Evolutionary conservation across 2,797 vertebrate species (phyloP).

Genomic region (Percopsis omiscomaycus): DNA sequence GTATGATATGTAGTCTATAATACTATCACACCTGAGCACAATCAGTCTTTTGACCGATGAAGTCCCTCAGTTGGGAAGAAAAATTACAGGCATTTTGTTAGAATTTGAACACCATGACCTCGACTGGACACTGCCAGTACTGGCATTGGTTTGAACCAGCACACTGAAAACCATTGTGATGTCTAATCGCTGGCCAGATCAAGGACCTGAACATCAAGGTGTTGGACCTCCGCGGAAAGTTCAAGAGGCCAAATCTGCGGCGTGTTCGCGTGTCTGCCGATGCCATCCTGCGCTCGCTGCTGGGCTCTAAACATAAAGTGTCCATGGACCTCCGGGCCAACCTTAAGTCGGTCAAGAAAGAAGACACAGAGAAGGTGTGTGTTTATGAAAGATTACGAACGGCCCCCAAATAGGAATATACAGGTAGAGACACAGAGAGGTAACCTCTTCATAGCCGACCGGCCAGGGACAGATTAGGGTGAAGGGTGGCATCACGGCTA

Average conservation of each 20-base stretch:
- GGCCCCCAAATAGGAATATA: background rate
- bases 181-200: constrained; percentile 74
- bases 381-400: constrained; percentile 9
- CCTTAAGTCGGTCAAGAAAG: constrained; percentile 95
- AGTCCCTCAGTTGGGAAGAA: too few relatives aligned
- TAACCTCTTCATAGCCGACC: background rate
- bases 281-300: constrained; percentile 90
- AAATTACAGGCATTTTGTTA: too few relatives aligned
- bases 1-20: too few relatives aligned
- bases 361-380: constrained; percentile 91
- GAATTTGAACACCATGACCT: too few relatives aligned
- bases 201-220: constrained; percentile 93
- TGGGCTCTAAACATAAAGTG: constrained; percentile 95
- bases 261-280: constrained; percentile 90
- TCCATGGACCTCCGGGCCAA: constrained; percentile 95
- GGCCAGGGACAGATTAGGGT: background rate
- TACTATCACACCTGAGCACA: too few relatives aligned
- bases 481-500: constrained; percentile 21
- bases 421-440: background rate
- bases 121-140: too few relatives aligned
- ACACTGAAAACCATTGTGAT: background rate
- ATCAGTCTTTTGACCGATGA: too few relatives aligned
- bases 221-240: constrained; percentile 90
- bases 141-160: too few relatives aligned
- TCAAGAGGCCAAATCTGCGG: constrained; percentile 87